Percentiles rank a stretch among this genome's conserved stretches.
phyloP scores from a whole-genome alignment of 2,113 vertebrate genomes.

The Platycercus adscitus region DNA sequence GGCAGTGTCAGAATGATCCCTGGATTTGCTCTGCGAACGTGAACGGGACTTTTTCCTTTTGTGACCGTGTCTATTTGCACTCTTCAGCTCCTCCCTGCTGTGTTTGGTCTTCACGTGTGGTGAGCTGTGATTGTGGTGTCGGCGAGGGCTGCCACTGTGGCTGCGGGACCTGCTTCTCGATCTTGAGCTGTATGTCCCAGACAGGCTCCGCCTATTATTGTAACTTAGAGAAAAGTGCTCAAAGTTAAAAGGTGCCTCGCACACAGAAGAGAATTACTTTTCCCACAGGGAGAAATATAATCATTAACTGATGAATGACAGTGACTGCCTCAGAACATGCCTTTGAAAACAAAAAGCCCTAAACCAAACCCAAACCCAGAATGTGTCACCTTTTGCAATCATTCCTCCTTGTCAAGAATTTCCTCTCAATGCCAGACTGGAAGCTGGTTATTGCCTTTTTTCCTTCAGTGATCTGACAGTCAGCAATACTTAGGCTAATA shows the following conservation, averaged over 20 bases:
- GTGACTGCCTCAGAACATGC: rapidly evolving
- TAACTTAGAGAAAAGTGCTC: constrained; percentile 75
- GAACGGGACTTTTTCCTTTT: constrained; percentile 94
- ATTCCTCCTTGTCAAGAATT: neutral
- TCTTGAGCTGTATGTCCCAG: constrained; percentile 95
- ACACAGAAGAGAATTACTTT: rapidly evolving
- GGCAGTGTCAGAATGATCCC: constrained; percentile 84
- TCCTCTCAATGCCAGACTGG: neutral
- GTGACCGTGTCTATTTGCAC: constrained; percentile 86
- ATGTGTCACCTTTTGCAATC: rapidly evolving
- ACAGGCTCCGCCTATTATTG: constrained; percentile 93
- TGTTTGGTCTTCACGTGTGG: constrained; percentile 92
- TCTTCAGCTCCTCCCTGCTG: constrained; percentile 87
- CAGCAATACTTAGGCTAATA: neutral
- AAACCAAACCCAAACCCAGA: neutral
- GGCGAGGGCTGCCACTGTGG: constrained; percentile 89
- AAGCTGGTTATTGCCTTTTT: rapidly evolving
- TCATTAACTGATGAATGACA: rapidly evolving
- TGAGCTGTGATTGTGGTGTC: constrained; percentile 86
- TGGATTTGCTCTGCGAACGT: constrained; percentile 88
- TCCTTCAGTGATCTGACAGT: neutral
- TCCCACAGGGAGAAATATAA: neutral
- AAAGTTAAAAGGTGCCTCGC: rapidly evolving
- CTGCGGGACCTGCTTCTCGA: constrained; percentile 93
- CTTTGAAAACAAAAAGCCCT: neutral